Conservation (phyloP, 2,113 vertebrate genomes). For the Andinoacara biseriatus region DNA sequence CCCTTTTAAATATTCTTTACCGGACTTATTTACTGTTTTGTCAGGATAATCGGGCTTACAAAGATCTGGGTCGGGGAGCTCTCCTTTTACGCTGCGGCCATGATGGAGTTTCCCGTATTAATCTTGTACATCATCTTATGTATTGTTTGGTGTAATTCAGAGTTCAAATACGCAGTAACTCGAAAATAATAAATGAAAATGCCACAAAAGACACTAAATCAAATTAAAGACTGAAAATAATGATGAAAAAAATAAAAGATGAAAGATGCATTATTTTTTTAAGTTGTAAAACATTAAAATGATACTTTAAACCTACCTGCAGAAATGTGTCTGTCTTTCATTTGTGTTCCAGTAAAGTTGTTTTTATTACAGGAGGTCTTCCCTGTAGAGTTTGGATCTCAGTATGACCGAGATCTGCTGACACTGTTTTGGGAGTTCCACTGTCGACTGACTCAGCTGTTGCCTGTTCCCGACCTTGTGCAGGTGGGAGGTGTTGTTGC, state of each 20-base stretch:
- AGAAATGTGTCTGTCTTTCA: not conserved
- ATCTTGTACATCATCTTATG: not conserved
- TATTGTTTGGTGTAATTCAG: not conserved
- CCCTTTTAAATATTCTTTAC: too few relatives aligned
- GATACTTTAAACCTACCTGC: not conserved
- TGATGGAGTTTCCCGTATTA: too few relatives aligned
- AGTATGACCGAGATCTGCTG: constrained; percentile 79
- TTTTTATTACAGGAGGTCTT: constrained; percentile 71
- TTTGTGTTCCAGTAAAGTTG: not conserved
- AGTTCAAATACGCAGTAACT: too few relatives aligned
- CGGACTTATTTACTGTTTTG: too few relatives aligned
- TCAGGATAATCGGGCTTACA: too few relatives aligned
- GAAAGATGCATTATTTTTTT: not conserved
- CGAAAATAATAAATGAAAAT: not conserved
- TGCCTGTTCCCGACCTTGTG: constrained; percentile 71
- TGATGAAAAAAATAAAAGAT: not conserved
- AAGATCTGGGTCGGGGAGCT: too few relatives aligned
- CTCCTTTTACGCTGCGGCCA: too few relatives aligned
- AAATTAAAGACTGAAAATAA: not conserved
- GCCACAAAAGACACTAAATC: not conserved
- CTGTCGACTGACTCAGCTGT: constrained; percentile 74
- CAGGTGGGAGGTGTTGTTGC: constrained; percentile 59
- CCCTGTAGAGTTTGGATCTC: constrained; percentile 77
- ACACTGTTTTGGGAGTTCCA: constrained; percentile 82
- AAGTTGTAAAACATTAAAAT: not conserved